Evolutionary conservation across 2,888 invertebrate genomes (phyloP), one percentile per base, ranked within the genome.

Genomic region (Criorhina ranunculi): DNA sequence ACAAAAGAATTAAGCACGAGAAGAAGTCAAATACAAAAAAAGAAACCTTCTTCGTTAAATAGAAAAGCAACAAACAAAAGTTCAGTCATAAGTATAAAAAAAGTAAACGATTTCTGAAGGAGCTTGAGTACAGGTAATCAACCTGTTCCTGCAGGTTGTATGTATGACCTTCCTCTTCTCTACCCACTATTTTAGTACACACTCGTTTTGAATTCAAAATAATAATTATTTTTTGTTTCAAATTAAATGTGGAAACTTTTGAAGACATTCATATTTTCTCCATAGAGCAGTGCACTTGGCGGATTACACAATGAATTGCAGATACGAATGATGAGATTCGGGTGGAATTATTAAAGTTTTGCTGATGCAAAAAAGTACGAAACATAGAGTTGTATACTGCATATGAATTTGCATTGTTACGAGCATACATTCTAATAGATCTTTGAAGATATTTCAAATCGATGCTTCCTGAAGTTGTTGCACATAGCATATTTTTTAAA

Each of bases 1-100:
- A 86, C 76, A 86, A 82, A 82, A 49, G 86, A 86, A 87, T 87
- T 87, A 87, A 87, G 75, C 81, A 86, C 87, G 86, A 81, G 75
- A 87, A 82, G 79, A 73, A 87, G 86, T 86, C 77, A 81, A 86
- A 86, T 69, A 69, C n/a, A 62, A 82, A 59, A 57, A 55, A 73
- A 62, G 4, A 24, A 24, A 24, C 24, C 24, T 3, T 55, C 62
- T 33, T 62, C 46, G 12, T 40, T 51, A 49, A 67, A 70, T 42
- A 15, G 46, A 37, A 62, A 55, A 55, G 46, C 51, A 62, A 62
- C 40, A 53, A 24, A 24, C 37, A 70, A 70, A 60, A 53, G 49
- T 72, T 55, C 35, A 46, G 42, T 60, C 51, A 19, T 49, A 51
- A 60, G 70, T 49, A 70, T 5, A 69, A 72, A 60, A 72, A 60